Evolutionary conservation across 2,888 invertebrate genomes (phyloP).

Genomic region (Endomychus coccineus): DNA sequence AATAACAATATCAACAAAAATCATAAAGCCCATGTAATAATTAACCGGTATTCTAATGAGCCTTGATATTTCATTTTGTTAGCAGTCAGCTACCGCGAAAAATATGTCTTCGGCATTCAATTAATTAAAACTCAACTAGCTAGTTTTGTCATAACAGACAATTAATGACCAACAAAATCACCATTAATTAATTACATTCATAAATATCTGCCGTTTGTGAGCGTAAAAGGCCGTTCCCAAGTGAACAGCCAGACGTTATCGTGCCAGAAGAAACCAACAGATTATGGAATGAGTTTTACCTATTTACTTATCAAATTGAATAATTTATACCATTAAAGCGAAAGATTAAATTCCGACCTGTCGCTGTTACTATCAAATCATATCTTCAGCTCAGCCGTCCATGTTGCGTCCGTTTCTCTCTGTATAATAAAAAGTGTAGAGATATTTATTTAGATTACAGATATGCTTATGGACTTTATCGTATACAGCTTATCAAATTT

Average conservation of each 20-base stretch:
- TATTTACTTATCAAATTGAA: constrained; percentile 40
- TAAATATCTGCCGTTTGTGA: constrained; percentile 10
- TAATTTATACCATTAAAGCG: constrained; percentile 42
- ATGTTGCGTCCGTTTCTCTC: constrained; percentile 29
- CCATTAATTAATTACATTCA: constrained; percentile 14
- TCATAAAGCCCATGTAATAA: too few relatives aligned
- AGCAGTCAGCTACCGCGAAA: too few relatives aligned
- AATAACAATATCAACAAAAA: too few relatives aligned
- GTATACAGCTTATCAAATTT: constrained; percentile 38
- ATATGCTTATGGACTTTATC: constrained; percentile 36
- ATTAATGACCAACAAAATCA: constrained; percentile 12
- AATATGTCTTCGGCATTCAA: too few relatives aligned
- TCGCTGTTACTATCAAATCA: constrained; percentile 41
- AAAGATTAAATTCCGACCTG: constrained; percentile 42
- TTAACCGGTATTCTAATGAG: too few relatives aligned
- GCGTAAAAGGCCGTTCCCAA: constrained; percentile 24
- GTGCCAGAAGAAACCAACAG: constrained; percentile 26
- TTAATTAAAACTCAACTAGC: too few relatives aligned
- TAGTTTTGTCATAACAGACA: constrained; percentile 11
- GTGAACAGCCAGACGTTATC: constrained; percentile 22
- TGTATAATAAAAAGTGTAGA: constrained; percentile 27
- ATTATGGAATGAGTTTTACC: constrained; percentile 42
- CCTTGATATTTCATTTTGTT: too few relatives aligned
- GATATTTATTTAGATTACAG: constrained; percentile 38
- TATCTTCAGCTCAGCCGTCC: constrained; percentile 38